Evolutionary conservation across 2,113 vertebrate species (phyloP).

Genomic region (Noturus placidus): DNA sequence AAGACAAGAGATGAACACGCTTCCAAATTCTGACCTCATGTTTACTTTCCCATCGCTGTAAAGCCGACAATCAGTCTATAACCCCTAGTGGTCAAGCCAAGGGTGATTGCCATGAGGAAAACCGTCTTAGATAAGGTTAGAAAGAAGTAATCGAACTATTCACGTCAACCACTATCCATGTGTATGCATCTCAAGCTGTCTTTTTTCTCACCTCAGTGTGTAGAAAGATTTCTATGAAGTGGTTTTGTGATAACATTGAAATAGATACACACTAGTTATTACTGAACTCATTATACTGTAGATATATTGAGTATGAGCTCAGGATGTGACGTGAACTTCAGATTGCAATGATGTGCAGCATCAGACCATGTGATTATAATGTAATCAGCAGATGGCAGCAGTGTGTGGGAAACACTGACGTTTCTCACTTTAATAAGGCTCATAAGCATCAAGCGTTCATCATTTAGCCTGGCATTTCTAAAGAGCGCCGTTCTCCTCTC

Average conservation of each 20-base stretch:
- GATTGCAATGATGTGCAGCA: background rate
- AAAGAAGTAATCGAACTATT: background rate
- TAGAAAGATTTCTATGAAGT: background rate
- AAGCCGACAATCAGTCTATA: background rate
- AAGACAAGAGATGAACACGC: background rate
- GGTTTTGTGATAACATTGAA: background rate
- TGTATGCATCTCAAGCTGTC: background rate
- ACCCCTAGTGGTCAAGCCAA: background rate
- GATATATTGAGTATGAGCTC: background rate
- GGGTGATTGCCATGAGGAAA: background rate
- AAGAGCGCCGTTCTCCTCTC: background rate
- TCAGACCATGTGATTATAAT: background rate
- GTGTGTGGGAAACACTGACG: background rate
- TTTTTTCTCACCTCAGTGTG: background rate
- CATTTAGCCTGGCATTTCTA: background rate
- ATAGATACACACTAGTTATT: background rate
- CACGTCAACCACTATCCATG: background rate
- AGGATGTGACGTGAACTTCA: background rate
- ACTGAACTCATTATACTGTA: background rate
- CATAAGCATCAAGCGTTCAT: background rate
- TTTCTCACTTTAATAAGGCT: conserved; percentile 5
- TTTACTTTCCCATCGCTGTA: background rate
- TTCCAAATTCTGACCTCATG: background rate
- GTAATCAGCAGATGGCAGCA: conserved; percentile 41
- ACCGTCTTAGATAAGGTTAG: background rate